Evolutionary conservation across 2,888 invertebrate genomes (phyloP).

Genomic region (Rotaria sp.): DNA sequence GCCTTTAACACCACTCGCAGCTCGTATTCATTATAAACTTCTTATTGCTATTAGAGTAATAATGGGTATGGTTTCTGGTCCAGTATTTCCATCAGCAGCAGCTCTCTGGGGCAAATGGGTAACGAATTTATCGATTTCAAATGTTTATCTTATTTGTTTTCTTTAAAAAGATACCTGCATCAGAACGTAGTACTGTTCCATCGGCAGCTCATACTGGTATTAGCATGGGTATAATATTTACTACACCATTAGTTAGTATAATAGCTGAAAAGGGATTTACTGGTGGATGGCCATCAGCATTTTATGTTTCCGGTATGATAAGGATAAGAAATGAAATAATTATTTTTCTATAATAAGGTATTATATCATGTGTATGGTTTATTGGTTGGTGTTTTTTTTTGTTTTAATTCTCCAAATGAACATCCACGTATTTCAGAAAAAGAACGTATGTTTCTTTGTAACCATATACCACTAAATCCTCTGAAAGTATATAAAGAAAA

Average conservation of each 20-base stretch:
- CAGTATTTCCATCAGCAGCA: background rate
- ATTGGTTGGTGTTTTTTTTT: background rate
- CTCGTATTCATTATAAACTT: background rate
- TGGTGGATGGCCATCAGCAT: background rate
- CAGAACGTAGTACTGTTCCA: background rate
- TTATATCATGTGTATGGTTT: too few species aligned
- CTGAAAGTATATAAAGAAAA: too few species aligned
- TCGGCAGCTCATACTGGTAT: background rate
- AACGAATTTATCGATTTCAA: background rate
- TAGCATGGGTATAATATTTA: background rate
- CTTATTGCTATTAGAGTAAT: conserved; percentile 33
- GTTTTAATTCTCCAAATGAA: background rate
- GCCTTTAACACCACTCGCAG: conserved; percentile 23
- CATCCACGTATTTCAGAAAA: background rate
- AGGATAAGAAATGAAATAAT: too few species aligned
- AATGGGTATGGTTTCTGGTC: background rate
- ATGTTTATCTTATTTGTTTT: background rate
- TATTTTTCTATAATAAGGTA: background rate
- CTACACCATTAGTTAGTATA: background rate
- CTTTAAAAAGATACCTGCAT: background rate
- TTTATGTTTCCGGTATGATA: background rate
- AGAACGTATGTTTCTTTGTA: background rate
- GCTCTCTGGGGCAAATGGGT: background rate
- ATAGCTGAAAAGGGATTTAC: background rate
- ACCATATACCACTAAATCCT: background rate